A percentile compares a stretch with the other conserved stretches of the same genome.
Evolutionary conservation across 1,140 invertebrate genomes (phyloP).

Genomic region (Holotrichia oblita): DNA sequence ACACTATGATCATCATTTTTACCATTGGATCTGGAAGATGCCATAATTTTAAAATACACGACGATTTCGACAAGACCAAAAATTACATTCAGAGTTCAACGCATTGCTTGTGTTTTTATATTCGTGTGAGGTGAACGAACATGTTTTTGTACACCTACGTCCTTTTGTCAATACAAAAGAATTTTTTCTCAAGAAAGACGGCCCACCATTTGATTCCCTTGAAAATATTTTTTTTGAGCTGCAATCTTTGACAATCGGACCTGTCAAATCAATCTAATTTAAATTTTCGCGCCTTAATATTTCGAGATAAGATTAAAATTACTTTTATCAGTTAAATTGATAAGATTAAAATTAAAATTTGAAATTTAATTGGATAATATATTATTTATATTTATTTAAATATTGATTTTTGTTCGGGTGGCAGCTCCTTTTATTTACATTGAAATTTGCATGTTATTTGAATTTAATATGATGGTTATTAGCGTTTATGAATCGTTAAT

Average conservation of each 20-base stretch:
- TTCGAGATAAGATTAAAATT: neutral
- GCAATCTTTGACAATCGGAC: neutral
- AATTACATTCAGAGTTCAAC: neutral
- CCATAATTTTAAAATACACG: neutral
- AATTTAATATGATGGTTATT: no score
- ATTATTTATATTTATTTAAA: no score
- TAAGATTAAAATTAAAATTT: no score
- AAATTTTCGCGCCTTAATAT: neutral
- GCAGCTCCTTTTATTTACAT: no score
- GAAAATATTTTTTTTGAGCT: neutral
- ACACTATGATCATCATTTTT: constrained; percentile 18
- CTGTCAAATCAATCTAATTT: neutral
- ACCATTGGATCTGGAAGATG: neutral
- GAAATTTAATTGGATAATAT: no score
- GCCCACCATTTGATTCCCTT: neutral
- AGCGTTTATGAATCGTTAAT: no score
- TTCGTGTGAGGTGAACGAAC: neutral
- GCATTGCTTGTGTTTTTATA: neutral
- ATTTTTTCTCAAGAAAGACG: neutral
- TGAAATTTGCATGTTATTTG: no score
- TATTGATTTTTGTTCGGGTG: no score
- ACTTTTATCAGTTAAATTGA: no score
- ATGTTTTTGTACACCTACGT: constrained; percentile 4
- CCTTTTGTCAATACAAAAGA: neutral
- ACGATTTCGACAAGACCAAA: neutral